Evolutionary conservation across 2,113 vertebrate genomes (phyloP).

Genomic region (Chionomys nivalis): DNA sequence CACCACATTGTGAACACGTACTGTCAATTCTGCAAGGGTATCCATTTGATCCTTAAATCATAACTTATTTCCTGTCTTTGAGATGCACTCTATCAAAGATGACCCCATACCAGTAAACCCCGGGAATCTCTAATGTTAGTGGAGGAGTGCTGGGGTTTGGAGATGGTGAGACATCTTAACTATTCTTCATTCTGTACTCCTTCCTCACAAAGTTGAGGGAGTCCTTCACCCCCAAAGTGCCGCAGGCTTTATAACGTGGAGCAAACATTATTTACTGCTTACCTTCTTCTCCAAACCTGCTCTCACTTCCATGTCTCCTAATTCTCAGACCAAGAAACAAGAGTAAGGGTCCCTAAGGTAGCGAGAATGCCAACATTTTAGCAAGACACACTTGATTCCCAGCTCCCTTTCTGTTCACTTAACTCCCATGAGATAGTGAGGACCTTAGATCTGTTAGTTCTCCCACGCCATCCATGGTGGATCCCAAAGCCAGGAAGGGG

Average conservation of each 20-base stretch:
- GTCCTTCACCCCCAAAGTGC: accelerated
- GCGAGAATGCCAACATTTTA: not conserved
- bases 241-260: not conserved
- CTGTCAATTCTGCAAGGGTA: not conserved
- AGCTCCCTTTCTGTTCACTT: not conserved
- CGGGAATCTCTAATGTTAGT: not conserved
- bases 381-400: not conserved
- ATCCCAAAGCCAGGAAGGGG: not conserved
- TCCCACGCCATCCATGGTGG: not conserved
- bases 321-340: slow-evolving; percentile 41
- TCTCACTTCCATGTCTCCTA: not conserved
- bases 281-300: not conserved
- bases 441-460: not conserved
- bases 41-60: not conserved
- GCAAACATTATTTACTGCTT: not conserved
- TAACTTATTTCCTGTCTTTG: slow-evolving; percentile 44
- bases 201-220: not conserved
- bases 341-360: not conserved
- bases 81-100: not conserved
- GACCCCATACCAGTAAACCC: not conserved
- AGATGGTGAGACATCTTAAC: not conserved
- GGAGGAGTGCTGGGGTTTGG: not conserved
- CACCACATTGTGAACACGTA: not conserved
- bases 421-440: not conserved
- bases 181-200: not conserved